Evolutionary conservation across 2,797 vertebrate genomes (phyloP), one percentile per base, ranked within the genome.

Genomic region (Paedocypris micromegethes): DNA sequence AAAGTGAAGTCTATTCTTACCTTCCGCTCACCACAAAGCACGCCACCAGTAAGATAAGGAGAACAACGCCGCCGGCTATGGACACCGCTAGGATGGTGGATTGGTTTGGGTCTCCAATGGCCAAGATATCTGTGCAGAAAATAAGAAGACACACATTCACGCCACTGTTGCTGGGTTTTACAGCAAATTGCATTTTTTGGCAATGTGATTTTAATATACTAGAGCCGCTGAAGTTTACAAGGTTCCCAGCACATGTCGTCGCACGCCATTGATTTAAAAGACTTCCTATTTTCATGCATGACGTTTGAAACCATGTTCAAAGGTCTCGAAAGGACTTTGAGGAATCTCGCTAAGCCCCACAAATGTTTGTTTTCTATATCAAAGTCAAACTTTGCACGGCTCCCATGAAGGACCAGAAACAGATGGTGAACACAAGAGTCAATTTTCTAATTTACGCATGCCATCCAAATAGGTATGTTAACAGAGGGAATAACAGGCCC

Each of bases 11-110:
- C 41, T 37, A 55, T 7, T 75, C 81, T 64, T 88, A 92, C 91
- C 91, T 90, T 82, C 91, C 90, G 3, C 90, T 92, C 79, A 92
- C 87, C 53, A 92, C 85, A 67, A 92, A 92, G 82, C 91, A 92
- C 42, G 89, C 87, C 78, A 92, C 90, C 70, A 92, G 83, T 80
- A 92, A 92, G 83, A 92, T 84, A 70, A 92, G 89, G 38, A 92
- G 88, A 44, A 89, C 81, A 6, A 92, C 86, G 50, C 90, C 90
- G 2, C 91, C 90, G 2, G 89, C 86, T 49, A 92, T 86, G 45
- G 91, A 91, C 73, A 92, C 88, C 0, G 85, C 90, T 74, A 92
- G 75, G 62, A 92, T 91, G 65, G 90, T 92, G 61, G 89, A 88
- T 80, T 92, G 91, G 85, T 92, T 92, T 0, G 91, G 90, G 72